Percentiles rank a stretch among this genome's conserved stretches.
These are phyloP conservation scores for Cheilosia vulpina DNA, from an alignment of 2,888 invertebrate species.

Conservation along the genomic window DNA sequence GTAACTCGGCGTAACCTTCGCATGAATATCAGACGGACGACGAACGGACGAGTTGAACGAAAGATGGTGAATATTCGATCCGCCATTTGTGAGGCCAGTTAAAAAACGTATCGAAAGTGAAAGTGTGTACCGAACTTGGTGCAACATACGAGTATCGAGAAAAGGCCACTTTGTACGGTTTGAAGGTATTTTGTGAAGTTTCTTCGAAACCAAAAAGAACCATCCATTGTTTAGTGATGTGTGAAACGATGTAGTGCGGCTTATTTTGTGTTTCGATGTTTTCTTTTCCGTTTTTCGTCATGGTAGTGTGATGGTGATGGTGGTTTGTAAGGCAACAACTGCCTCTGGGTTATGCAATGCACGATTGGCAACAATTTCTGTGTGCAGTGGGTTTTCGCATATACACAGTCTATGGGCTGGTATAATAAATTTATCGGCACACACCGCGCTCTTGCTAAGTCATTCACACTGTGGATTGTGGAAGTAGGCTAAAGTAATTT, in stretches of 20 bases:
- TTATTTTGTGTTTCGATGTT: neutral
- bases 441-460: neutral
- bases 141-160: neutral
- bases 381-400: slow-evolving; percentile 25
- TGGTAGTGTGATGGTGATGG: slow-evolving; percentile 9
- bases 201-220: neutral
- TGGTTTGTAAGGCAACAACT: neutral
- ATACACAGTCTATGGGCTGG: neutral
- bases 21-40: neutral
- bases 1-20: slow-evolving; percentile 31
- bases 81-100: slow-evolving; percentile 6
- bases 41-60: neutral
- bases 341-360: slow-evolving; percentile 17
- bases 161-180: neutral
- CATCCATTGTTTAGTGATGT: slow-evolving; percentile 9
- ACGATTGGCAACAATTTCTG: slow-evolving; percentile 12
- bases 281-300: neutral
- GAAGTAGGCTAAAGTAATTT: slow-evolving; percentile 7
- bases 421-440: slow-evolving; percentile 2
- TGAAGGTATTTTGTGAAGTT: neutral
- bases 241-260: slow-evolving; percentile 26
- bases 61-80: neutral
- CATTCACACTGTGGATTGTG: no score
- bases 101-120: slow-evolving; percentile 25
- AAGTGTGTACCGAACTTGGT: slow-evolving; percentile 26